Evolutionary conservation across 2,797 vertebrate genomes (phyloP), one percentile per base, ranked within the genome.

Genomic region (Anomalospiza imberbis): DNA sequence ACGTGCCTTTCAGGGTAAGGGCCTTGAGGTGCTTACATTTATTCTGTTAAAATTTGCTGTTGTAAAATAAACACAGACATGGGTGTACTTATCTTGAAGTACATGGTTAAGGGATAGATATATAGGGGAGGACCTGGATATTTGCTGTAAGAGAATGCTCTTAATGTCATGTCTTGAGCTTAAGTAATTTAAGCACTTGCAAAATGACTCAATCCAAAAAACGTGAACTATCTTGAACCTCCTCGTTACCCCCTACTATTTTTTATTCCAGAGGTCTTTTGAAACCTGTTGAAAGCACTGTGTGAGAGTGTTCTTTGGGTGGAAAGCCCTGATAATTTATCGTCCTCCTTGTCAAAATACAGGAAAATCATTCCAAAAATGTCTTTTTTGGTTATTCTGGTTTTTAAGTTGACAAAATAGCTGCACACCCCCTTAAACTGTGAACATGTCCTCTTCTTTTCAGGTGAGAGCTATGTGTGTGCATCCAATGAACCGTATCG

Each of bases 401-500:
- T 45, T 48, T 57, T 24, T 8, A 5, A 57, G 10, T 31, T 53
- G 26, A 14, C 18, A 47, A 82, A 28, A 8, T 13, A 45, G 10
- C 32, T 73, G 25, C 44, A 70, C 34, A 18, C 1, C 5, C 4
- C 31, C 17, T 73, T 61, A 24, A 79, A 7, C 55, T 47, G 25
- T 36, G 55, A 12, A 50, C 11, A 22, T 84, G 18, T 63, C 17
- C 15, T 47, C 62, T 87, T 57, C 31, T 76, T 95, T 95, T 24
- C 95, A 99, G 99, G 99, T 89, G 99, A 99, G 96, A 99, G 99
- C 96, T 99, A 99, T 0, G 99, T 99, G 42, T 99, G 99, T 31
- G 99, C 99, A 34, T 99, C 99, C 53, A 99, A 99, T 3, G 99
- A 99, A 60, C 97, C 99, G 1, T 99, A 97, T 90, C 98, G 99